These are phyloP conservation scores for Drosophila subpulchrella DNA, from an alignment of 1,140 invertebrate genomes.

Conservation along the genomic window DNA sequence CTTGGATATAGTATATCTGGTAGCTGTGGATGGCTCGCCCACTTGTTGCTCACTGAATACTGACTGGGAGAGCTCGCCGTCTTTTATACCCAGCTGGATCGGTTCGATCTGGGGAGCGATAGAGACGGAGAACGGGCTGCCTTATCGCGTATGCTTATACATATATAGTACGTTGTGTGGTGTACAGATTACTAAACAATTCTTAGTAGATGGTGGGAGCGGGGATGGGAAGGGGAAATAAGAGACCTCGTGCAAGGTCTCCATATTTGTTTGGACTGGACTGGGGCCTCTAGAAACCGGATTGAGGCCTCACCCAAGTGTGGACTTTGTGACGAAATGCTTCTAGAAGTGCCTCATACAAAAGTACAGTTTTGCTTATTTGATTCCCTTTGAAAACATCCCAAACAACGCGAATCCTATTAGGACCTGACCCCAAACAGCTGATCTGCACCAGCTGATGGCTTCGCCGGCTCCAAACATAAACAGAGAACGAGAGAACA, in stretches of 20 bases:
- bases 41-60: constrained; percentile 58
- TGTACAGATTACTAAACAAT: constrained; percentile 18
- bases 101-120: constrained; percentile 5
- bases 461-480: constrained; percentile 2
- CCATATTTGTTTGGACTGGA: background rate
- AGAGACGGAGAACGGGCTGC: constrained; percentile 10
- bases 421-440: constrained; percentile 52
- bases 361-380: constrained; percentile 24
- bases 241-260: constrained; percentile 8
- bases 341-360: constrained; percentile 1
- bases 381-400: background rate
- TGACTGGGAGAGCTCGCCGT: constrained; percentile 1
- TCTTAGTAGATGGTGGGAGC: background rate
- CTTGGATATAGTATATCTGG: constrained; percentile 6
- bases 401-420: background rate
- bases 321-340: constrained; percentile 41
- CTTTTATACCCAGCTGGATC: constrained; percentile 53
- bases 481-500: constrained; percentile 63
- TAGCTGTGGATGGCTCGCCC: constrained; percentile 24
- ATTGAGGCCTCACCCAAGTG: constrained; percentile 11
- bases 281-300: constrained; percentile 10
- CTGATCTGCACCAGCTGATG: constrained; percentile 14
- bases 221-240: background rate
- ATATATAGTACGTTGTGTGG: background rate
- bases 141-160: constrained; percentile 32